Conservation (phyloP, 2,888 invertebrate genomes). For the Drosophila kokeensis region DNA sequence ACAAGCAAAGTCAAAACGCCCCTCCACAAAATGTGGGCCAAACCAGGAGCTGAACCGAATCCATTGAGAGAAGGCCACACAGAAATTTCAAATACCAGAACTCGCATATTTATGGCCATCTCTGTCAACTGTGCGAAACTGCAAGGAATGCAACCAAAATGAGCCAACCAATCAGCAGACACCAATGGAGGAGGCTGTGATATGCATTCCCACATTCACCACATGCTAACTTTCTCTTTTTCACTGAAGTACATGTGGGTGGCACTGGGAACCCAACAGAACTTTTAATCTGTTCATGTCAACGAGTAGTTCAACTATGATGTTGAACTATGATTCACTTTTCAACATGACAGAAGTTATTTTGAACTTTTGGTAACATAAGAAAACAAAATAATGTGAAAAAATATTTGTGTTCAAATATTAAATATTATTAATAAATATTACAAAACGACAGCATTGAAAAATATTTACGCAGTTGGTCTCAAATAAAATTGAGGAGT, state of each 20-base stretch:
- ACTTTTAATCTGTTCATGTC: slow-evolving; percentile 12
- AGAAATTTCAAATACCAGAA: slow-evolving; percentile 64
- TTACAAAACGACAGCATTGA: background rate
- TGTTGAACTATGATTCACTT: background rate
- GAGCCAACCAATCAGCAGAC: slow-evolving; percentile 42
- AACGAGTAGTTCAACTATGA: background rate
- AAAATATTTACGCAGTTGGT: background rate
- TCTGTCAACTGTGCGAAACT: slow-evolving; percentile 43
- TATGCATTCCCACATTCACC: slow-evolving; percentile 6
- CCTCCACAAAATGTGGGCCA: slow-evolving; percentile 29
- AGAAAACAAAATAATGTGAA: background rate
- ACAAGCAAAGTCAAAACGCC: slow-evolving; percentile 34
- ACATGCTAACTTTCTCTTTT: background rate
- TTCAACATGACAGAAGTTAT: slow-evolving; percentile 7
- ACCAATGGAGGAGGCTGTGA: slow-evolving; percentile 10
- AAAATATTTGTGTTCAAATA: background rate
- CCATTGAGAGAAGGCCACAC: slow-evolving; percentile 40
- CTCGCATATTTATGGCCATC: slow-evolving; percentile 71
- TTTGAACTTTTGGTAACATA: background rate
- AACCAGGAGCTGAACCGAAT: slow-evolving; percentile 6
- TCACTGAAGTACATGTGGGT: background rate
- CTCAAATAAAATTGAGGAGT: background rate
- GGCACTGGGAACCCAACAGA: background rate
- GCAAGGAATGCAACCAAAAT: slow-evolving; percentile 53
- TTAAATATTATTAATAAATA: background rate